Evolutionary conservation across 2,113 vertebrate species (phyloP).

Genomic region (Tamias sibiricus): DNA sequence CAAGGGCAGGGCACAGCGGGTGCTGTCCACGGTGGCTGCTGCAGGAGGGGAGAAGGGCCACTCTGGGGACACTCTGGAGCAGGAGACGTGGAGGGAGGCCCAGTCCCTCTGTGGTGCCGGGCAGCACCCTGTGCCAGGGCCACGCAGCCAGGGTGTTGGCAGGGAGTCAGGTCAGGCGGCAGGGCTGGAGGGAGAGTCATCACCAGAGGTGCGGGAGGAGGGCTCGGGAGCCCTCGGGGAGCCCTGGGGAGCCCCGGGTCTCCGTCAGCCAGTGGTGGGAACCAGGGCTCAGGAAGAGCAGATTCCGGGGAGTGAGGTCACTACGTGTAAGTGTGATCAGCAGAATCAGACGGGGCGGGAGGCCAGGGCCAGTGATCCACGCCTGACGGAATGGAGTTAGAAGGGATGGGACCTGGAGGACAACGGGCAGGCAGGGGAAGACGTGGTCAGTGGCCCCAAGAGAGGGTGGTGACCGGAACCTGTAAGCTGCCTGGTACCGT

Average conservation of each 20-base stretch:
- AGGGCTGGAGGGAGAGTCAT: too few species aligned
- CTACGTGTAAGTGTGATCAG: not conserved
- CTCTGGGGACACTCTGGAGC: too few species aligned
- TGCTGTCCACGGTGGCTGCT: not conserved
- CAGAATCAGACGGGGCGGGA: not conserved
- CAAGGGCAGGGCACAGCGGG: too few species aligned
- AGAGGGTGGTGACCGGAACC: rapidly evolving
- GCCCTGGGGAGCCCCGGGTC: too few species aligned
- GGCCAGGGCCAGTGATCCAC: rapidly evolving
- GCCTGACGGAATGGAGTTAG: too few species aligned
- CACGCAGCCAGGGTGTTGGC: too few species aligned
- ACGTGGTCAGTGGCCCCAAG: too few species aligned
- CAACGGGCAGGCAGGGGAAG: rapidly evolving
- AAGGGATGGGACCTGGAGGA: not conserved
- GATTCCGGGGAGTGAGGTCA: not conserved
- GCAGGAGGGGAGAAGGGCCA: not conserved
- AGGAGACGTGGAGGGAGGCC: not conserved
- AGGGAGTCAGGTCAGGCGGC: not conserved
- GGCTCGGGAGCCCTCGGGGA: too few species aligned
- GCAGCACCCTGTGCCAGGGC: rapidly evolving
- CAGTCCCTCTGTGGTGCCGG: too few species aligned
- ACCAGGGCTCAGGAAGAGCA: not conserved
- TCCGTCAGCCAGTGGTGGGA: too few species aligned
- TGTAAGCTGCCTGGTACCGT: too few species aligned
- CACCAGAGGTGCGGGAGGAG: too few species aligned